Base-by-base conservation (phyloP, 2,797 vertebrate genomes). In the Lepilemur ruficaudatus region DNA sequence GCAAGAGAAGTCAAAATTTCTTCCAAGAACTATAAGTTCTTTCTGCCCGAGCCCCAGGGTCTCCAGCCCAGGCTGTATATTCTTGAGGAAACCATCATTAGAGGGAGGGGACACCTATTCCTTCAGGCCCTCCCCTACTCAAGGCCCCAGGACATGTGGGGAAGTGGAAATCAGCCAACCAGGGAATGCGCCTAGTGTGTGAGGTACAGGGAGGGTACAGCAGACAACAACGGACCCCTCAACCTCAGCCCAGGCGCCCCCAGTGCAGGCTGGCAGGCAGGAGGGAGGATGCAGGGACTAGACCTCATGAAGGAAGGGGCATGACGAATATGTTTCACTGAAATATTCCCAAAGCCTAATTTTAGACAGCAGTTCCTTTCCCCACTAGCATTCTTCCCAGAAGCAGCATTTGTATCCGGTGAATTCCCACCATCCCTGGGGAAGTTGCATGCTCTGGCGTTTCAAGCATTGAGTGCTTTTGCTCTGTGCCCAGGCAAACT, bases 311-410 rank as follows among this genome's bases (percentile, higher is more conserved):
- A 89, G 82, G 20, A 97, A 84, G 69, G 65, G 41, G 43, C 96
- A 87, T 94, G 85, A 92, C 92, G 93, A 93, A 63, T 18, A 48
- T 3, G 41, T 35, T 88, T 93, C 79, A 75, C 25, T 78, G 59
- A 96, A 90, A 85, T 83, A 97, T 25, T 95, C 91, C 93, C 96
- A 61, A 96, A 94, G 80, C 86, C 95, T 89, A 95, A 96, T 94
- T 95, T 97, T 93, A 96, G 92, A 98, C 85, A 85, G 86, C 61
- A 93, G 93, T 72, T 97, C 94, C 96, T 91, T 91, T 95, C 89
- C 95, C 81, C 32, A n/a, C 67, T 52, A 93, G 94, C 48, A 78
- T 43, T 89, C 85, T 97, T 97, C 90, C 92, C 93, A 93, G 94
- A 95, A 96, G 69, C 67, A 83, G 65, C 59, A 55, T 95, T 76